phyloP scores from a whole-genome alignment of 1,140 invertebrate species.

The Ganaspis sp. region DNA sequence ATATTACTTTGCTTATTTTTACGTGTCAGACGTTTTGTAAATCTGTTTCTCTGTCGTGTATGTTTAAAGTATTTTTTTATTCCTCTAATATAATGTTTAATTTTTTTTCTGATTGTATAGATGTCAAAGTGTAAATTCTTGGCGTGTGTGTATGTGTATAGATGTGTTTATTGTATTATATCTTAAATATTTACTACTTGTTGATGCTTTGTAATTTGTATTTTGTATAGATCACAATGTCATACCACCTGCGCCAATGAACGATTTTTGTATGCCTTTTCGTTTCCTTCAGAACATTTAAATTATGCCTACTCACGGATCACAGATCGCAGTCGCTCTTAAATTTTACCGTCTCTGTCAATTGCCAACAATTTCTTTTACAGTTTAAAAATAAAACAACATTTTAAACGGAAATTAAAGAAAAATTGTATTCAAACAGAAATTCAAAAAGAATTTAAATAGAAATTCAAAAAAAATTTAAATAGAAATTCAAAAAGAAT shows the following conservation, averaged over 20 bases:
- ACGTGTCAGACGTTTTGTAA: conserved; percentile 58
- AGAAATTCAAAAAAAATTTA: too few relatives aligned
- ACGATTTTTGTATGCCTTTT: conserved; percentile 63
- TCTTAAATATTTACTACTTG: conserved; percentile 72
- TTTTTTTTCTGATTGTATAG: conserved; percentile 16
- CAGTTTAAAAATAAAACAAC: too few relatives aligned
- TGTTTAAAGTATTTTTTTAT: not conserved
- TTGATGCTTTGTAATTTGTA: conserved; percentile 71
- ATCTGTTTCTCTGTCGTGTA: conserved; percentile 40
- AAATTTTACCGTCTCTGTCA: not conserved
- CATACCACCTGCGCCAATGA: conserved; percentile 70
- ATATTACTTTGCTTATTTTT: conserved; percentile 61
- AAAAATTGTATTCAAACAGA: too few relatives aligned
- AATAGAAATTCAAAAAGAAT: too few relatives aligned
- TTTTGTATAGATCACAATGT: conserved; percentile 74
- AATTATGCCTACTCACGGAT: not conserved
- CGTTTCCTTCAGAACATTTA: conserved; percentile 55
- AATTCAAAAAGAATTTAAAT: too few relatives aligned
- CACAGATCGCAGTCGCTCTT: not conserved
- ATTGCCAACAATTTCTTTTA: too few relatives aligned
- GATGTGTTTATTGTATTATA: conserved; percentile 56
- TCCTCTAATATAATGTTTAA: conserved; percentile 3
- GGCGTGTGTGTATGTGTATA: conserved; percentile 49
- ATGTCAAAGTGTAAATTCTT: conserved; percentile 47
- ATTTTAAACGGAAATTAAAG: too few relatives aligned